phyloP scores from a whole-genome alignment of 1,140 invertebrate genomes.

The Neuroterus valhalla region DNA sequence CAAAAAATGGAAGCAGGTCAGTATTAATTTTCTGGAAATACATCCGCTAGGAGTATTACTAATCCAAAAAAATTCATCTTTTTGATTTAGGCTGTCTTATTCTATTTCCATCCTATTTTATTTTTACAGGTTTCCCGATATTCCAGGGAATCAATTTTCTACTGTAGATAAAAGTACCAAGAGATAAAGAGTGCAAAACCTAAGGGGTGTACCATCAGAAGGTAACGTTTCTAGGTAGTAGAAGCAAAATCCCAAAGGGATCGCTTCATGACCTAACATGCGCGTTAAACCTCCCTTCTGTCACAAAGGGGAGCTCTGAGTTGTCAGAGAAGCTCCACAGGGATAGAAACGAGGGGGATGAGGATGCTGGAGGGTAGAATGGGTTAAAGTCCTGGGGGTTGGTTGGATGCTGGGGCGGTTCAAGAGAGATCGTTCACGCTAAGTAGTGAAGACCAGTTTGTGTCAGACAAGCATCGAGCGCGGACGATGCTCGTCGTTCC shows the following conservation, averaged over 20 bases:
- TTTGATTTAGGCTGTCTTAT: too few species aligned
- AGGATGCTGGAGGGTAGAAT: constrained; percentile 31
- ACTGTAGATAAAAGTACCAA: too few species aligned
- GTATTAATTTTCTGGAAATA: too few species aligned
- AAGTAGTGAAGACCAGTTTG: constrained; percentile 69
- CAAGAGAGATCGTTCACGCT: constrained; percentile 62
- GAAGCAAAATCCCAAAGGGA: constrained; percentile 4
- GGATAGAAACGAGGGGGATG: constrained; percentile 20
- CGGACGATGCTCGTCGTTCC: constrained; percentile 65
- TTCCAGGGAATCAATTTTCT: too few species aligned
- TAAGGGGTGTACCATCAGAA: too few species aligned
- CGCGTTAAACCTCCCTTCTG: constrained; percentile 62
- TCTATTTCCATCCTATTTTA: too few species aligned
- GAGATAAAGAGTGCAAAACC: too few species aligned
- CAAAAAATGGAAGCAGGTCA: too few species aligned
- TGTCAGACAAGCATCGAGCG: constrained; percentile 67
- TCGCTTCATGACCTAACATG: constrained; percentile 62
- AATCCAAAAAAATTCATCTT: too few species aligned
- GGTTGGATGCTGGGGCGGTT: constrained; percentile 57
- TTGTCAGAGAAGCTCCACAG: constrained; percentile 40
- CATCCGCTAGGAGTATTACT: too few species aligned
- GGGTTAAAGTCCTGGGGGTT: constrained; percentile 22
- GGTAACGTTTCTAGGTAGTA: background rate
- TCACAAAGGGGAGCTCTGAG: constrained; percentile 41
- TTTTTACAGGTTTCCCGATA: too few species aligned